Evolutionary conservation across 2,888 invertebrate genomes (phyloP).

Genomic region (Taphrorychus bicolor): DNA sequence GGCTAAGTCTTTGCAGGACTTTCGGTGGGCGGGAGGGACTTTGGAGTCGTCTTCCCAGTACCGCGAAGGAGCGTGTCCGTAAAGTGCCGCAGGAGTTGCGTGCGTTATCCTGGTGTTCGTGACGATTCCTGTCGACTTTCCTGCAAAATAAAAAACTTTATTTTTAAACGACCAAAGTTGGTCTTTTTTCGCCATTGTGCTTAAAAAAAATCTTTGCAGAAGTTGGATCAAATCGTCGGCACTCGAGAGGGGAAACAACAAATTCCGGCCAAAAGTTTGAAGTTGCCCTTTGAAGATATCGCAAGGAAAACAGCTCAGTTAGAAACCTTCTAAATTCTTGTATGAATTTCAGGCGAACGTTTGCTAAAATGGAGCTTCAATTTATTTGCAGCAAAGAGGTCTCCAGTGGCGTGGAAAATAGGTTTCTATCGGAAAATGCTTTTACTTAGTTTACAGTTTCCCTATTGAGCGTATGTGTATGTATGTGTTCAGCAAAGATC

Average conservation of each 20-base stretch:
- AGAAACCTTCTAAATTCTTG: not conserved
- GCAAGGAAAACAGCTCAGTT: not conserved
- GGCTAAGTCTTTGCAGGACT: constrained; percentile 80
- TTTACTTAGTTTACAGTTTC: not conserved
- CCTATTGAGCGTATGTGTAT: no score
- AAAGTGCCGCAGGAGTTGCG: constrained; percentile 79
- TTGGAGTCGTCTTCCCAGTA: constrained; percentile 84
- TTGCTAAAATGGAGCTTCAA: not conserved
- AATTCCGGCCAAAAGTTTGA: not conserved
- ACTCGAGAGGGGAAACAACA: not conserved
- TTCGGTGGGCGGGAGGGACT: constrained; percentile 73
- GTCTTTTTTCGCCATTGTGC: not conserved
- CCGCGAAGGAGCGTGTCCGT: constrained; percentile 76
- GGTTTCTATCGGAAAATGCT: not conserved
- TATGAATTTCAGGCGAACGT: not conserved
- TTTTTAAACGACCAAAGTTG: not conserved
- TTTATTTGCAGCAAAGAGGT: not conserved
- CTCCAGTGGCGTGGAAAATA: not conserved
- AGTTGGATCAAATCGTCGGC: not conserved
- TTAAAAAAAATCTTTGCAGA: not conserved
- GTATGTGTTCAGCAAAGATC: no score
- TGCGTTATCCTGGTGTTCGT: constrained; percentile 82
- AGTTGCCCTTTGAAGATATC: constrained; percentile 1
- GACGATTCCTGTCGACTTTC: constrained; percentile 82
- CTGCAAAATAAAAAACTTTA: constrained; percentile 56